A percentile compares a stretch with the other conserved stretches of the same genome.
Evolutionary conservation across 2,888 invertebrate genomes (phyloP).

Genomic region (Callosobruchus maculatus): DNA sequence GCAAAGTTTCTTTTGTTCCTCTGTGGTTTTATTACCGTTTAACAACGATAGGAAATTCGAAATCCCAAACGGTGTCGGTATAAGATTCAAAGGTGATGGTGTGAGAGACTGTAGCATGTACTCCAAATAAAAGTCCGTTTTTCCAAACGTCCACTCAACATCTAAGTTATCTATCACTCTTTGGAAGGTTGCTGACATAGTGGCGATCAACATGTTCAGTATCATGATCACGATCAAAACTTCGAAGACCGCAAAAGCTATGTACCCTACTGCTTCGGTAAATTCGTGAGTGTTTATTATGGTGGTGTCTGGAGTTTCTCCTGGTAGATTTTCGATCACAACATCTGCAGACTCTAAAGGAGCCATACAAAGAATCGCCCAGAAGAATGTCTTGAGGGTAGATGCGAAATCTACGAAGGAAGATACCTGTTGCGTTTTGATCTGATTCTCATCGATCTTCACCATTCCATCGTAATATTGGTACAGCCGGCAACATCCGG

Average conservation of each 20-base stretch:
- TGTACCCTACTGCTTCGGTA: slow-evolving; percentile 65
- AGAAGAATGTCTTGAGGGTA: slow-evolving; percentile 64
- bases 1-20: slow-evolving; percentile 49
- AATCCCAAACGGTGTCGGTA: slow-evolving; percentile 58
- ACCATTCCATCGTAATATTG: slow-evolving; percentile 60
- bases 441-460: slow-evolving; percentile 51
- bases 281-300: slow-evolving; percentile 57
- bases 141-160: slow-evolving; percentile 74
- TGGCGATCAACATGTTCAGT: slow-evolving; percentile 76
- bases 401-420: slow-evolving; percentile 59
- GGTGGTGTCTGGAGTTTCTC: slow-evolving; percentile 48
- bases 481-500: slow-evolving; percentile 60
- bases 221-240: slow-evolving; percentile 69
- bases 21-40: slow-evolving; percentile 43
- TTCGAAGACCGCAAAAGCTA: slow-evolving; percentile 65
- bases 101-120: slow-evolving; percentile 68
- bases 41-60: slow-evolving; percentile 51
- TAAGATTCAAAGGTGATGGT: slow-evolving; percentile 69
- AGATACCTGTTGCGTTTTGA: slow-evolving; percentile 56
- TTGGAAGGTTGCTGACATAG: slow-evolving; percentile 74
- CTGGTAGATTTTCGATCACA: slow-evolving; percentile 58
- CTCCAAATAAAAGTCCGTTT: slow-evolving; percentile 69
- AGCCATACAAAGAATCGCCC: slow-evolving; percentile 68
- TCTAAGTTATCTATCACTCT: slow-evolving; percentile 65
- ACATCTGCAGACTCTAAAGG: slow-evolving; percentile 63